Base-by-base conservation (phyloP, 2,113 vertebrate genomes). In the Phyllopteryx taeniolatus region DNA sequence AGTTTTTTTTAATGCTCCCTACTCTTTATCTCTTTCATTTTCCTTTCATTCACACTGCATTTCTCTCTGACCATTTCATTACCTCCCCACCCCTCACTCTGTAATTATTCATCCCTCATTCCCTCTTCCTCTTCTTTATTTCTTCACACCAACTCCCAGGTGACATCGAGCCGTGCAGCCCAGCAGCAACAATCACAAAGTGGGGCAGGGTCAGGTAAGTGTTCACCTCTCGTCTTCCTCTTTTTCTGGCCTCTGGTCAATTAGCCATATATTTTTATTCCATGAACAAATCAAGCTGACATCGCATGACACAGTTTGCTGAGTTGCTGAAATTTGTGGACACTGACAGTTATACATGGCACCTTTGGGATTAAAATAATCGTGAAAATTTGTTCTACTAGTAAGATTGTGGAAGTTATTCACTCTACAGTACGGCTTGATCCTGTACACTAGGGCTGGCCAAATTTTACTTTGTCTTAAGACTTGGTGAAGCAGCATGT, bases 101-200 rank as follows among this genome's bases (percentile, higher is more conserved):
- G n/a, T 68, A 35, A n/a, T 46, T 60, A 53, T 68, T 22, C 60
- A 71, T 76, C 44, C 56, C 46, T 47, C 67, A 33, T 33, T 27
- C 43, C 42, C 22, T 64, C 47, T 46, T 11, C 27, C 39, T 68
- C 63, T 4, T 46, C 65, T 62, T 44, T 51, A 42, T 76, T 75
- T 66, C 46, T 73, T 15, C 53, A n/a, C 63, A 27, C 33, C 9
- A 56, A 5, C 22, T 61, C 74, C 57, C 91, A 96, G 95, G 94
- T 94, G 92, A 93, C 94, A 64, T 93, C 93, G 8, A 93, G 90
- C 83, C 94, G 95, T 83, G 93, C 92, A 56, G 93, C 93, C 83
- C 95, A 95, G 88, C 93, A 80, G 88, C 93, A 77, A 77, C 94
- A 72, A 90, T 86, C 85, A 71, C 88, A 91, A 66, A 75, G 61